phyloP scores from a whole-genome alignment of 2,888 invertebrate species.

The Apamea epomidion region DNA sequence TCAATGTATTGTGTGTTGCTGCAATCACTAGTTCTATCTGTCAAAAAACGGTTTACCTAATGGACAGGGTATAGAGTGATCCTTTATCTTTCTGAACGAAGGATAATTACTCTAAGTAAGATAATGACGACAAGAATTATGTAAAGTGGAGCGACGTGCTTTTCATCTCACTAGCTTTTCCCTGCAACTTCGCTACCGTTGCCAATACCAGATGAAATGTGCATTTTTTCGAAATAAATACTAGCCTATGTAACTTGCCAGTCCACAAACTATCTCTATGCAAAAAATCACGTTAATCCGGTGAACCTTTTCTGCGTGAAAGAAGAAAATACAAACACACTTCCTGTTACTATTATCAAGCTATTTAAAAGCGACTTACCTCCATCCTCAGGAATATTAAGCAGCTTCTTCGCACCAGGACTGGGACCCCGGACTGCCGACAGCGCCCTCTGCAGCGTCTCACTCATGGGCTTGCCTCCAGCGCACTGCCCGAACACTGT shows the following conservation, averaged over 20 bases:
- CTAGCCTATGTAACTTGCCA: background rate
- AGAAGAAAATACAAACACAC: background rate
- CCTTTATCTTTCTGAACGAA: background rate
- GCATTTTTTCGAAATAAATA: background rate
- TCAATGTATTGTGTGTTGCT: no score
- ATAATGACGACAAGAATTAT: background rate
- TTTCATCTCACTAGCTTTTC: background rate
- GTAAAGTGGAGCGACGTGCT: background rate
- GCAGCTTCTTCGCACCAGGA: slow-evolving; percentile 89
- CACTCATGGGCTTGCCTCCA: slow-evolving; percentile 87
- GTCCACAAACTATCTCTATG: background rate
- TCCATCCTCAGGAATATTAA: slow-evolving; percentile 90
- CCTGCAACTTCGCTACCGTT: background rate
- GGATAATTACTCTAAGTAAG: background rate
- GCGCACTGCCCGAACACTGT: slow-evolving; percentile 76
- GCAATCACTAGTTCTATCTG: no score
- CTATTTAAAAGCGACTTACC: slow-evolving; percentile 73
- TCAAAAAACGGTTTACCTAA: no score
- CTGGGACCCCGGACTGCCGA: slow-evolving; percentile 89
- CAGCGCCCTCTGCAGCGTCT: slow-evolving; percentile 89
- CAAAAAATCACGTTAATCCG: background rate
- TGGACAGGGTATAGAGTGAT: background rate
- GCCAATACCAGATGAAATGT: background rate
- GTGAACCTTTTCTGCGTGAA: background rate
- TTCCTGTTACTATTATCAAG: background rate